Percentiles rank a stretch among this genome's conserved stretches.
Conservation (phyloP, 1,140 invertebrate genomes). For the Calosoma granatense region DNA sequence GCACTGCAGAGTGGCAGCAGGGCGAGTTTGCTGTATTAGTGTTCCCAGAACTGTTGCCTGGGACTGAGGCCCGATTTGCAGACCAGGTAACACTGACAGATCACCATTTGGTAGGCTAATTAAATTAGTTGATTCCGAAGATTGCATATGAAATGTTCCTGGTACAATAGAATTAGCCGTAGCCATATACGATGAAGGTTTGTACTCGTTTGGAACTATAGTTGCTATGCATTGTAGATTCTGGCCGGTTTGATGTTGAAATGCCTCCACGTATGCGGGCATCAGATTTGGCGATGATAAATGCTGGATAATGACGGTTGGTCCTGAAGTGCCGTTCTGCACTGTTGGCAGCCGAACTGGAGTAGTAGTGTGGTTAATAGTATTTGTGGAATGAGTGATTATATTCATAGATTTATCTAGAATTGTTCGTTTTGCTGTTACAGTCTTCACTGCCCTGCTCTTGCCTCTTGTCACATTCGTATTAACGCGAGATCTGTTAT, state of each 20-base stretch:
- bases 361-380: constrained; percentile 38
- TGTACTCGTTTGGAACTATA: constrained; percentile 44
- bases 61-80: background rate
- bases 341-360: constrained; percentile 23
- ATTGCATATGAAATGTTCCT: constrained; percentile 50
- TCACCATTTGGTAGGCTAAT: constrained; percentile 48
- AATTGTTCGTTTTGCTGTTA: constrained; percentile 12
- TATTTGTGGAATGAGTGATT: constrained; percentile 28
- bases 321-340: constrained; percentile 25
- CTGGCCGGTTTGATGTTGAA: constrained; percentile 53
- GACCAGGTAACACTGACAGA: constrained; percentile 40
- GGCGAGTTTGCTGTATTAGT: background rate
- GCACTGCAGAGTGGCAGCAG: constrained; percentile 38
- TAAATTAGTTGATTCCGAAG: constrained; percentile 47
- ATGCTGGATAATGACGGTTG: constrained; percentile 56
- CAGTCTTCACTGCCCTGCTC: constrained; percentile 6
- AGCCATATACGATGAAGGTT: constrained; percentile 42
- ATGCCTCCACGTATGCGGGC: constrained; percentile 55
- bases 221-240: constrained; percentile 62
- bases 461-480: constrained; percentile 17
- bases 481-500: background rate
- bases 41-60: background rate
- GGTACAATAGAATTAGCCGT: constrained; percentile 47
- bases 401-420: too few species aligned
- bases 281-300: constrained; percentile 52